These are phyloP conservation scores for Poecile montanus DNA, from an alignment of 2,797 vertebrate genomes.

Conservation along the genomic window DNA sequence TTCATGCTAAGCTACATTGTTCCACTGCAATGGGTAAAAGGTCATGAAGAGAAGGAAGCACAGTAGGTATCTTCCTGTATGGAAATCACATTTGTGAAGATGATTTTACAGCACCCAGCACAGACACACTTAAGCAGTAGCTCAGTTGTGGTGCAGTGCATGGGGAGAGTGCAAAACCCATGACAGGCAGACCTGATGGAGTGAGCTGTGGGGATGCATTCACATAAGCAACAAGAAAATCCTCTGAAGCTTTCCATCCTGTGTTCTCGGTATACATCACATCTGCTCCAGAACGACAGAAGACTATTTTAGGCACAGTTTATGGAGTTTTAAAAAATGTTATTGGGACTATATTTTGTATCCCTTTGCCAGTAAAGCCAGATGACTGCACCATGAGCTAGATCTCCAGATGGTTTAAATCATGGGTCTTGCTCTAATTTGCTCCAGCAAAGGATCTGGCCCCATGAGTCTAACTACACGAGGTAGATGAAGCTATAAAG, in stretches of 20 bases:
- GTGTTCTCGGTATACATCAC: background rate
- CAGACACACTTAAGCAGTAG: background rate
- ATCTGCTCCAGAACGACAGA: background rate
- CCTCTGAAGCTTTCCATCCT: background rate
- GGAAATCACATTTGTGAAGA: background rate
- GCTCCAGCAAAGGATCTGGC: slow-evolving; percentile 51
- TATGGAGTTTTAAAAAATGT: slow-evolving; percentile 64
- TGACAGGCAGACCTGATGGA: background rate
- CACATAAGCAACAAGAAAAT: slow-evolving; percentile 3
- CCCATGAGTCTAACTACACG: slow-evolving; percentile 39
- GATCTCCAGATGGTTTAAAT: slow-evolving; percentile 68
- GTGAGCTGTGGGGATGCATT: background rate
- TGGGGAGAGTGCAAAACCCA: background rate
- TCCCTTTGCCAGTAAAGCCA: slow-evolving; percentile 62
- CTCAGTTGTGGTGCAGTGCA: background rate
- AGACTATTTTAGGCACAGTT: slow-evolving; percentile 61
- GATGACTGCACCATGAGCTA: slow-evolving; percentile 63
- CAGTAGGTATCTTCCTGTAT: background rate
- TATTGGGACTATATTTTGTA: slow-evolving; percentile 63
- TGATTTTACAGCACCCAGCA: background rate
- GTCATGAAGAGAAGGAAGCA: background rate
- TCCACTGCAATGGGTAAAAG: background rate
- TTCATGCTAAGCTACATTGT: background rate
- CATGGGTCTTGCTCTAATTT: slow-evolving; percentile 57
- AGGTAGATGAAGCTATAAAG: slow-evolving; percentile 57